phyloP scores from a whole-genome alignment of 2,113 vertebrate species.

The Guaruba guarouba region DNA sequence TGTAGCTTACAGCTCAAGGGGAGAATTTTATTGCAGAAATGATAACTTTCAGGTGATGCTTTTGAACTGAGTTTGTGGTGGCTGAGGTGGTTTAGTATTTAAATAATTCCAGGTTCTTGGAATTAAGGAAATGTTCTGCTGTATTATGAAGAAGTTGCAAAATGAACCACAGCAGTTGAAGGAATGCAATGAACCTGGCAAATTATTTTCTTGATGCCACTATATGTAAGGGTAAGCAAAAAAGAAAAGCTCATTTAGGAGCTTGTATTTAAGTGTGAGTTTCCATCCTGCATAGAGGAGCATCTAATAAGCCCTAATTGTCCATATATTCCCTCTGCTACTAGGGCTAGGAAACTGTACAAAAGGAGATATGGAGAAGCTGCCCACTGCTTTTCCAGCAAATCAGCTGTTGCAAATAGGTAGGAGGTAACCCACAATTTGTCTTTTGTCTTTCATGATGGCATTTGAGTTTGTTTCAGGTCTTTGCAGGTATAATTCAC shows the following conservation, averaged over 20 bases:
- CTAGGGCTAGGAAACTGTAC: not conserved
- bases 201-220: not conserved
- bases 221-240: not conserved
- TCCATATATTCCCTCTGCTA: not conserved
- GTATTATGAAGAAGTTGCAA: not conserved
- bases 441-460: not conserved
- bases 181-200: not conserved
- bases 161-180: not conserved
- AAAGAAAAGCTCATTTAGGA: not conserved
- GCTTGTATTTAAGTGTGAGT: not conserved
- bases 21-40: not conserved
- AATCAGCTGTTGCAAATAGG: not conserved
- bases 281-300: not conserved
- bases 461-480: not conserved
- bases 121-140: not conserved
- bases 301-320: not conserved
- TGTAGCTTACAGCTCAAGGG: not conserved
- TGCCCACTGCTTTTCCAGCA: not conserved
- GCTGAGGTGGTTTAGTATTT: not conserved
- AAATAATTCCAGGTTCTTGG: not conserved
- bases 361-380: not conserved
- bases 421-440: not conserved
- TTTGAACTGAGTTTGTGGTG: not conserved
- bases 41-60: not conserved
- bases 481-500: not conserved